Conservation (phyloP, 1,140 invertebrate genomes). For the Eueides isabella region DNA sequence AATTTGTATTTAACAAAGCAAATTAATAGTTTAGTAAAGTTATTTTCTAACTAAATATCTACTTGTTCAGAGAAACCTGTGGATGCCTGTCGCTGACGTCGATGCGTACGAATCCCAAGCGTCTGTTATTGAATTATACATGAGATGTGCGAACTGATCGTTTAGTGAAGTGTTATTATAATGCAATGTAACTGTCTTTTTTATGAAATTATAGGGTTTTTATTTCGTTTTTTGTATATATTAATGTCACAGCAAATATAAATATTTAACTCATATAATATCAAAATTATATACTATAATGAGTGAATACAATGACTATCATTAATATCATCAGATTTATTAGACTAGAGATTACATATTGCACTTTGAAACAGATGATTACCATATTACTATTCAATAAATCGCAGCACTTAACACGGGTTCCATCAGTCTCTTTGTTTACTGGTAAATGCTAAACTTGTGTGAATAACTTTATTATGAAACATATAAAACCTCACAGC, state of each 20-base stretch:
- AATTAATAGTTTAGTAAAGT: not conserved
- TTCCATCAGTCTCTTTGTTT: slow-evolving; percentile 37
- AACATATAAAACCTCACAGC: slow-evolving; percentile 39
- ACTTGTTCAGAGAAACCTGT: not conserved
- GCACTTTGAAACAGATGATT: slow-evolving; percentile 28
- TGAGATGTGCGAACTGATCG: slow-evolving; percentile 44
- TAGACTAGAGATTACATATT: slow-evolving; percentile 53
- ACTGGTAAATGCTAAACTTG: slow-evolving; percentile 43
- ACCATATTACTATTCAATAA: slow-evolving; percentile 2
- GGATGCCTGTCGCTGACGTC: slow-evolving; percentile 35
- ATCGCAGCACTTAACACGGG: too few relatives aligned
- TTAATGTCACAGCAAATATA: too few relatives aligned
- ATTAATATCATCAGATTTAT: slow-evolving; percentile 35
- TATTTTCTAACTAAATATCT: not conserved
- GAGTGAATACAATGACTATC: not conserved
- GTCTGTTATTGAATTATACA: slow-evolving; percentile 43
- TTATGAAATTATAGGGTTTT: not conserved
- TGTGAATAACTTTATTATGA: slow-evolving; percentile 24
- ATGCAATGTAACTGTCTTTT: not conserved
- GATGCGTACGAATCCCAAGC: slow-evolving; percentile 35
- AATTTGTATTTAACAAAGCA: not conserved
- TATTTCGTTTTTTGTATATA: too few relatives aligned
- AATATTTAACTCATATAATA: not conserved
- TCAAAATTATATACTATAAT: not conserved
- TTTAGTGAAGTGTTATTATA: slow-evolving; percentile 21